These are phyloP conservation scores for Bradysia coprophila DNA, from an alignment of 1,140 invertebrate species.

Conservation along the genomic window DNA sequence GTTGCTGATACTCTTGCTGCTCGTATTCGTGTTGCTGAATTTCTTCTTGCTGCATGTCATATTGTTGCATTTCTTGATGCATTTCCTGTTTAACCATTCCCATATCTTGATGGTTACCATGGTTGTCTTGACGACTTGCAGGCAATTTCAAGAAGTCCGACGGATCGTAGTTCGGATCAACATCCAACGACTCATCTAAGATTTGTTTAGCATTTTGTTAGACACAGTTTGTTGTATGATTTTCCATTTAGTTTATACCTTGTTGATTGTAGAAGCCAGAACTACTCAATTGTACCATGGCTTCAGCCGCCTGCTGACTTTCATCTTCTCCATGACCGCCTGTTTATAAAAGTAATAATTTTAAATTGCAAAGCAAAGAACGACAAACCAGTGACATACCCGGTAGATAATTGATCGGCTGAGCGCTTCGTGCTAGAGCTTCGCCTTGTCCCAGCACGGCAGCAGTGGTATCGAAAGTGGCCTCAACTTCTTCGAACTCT, in stretches of 20 bases:
- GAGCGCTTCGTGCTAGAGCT: slow-evolving; percentile 13
- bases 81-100: not conserved
- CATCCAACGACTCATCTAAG: slow-evolving; percentile 55
- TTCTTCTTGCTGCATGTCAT: too few species aligned
- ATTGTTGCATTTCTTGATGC: not conserved
- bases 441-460: slow-evolving; percentile 27
- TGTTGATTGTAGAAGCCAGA: slow-evolving; percentile 44
- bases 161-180: slow-evolving; percentile 73
- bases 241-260: too few species aligned
- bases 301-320: slow-evolving; percentile 63
- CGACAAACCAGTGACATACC: not conserved
- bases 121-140: too few species aligned
- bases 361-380: not conserved
- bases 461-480: slow-evolving; percentile 31
- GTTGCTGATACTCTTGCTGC: too few species aligned
- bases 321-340: slow-evolving; percentile 43
- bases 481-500: slow-evolving; percentile 43
- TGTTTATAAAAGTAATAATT: slow-evolving; percentile 14
- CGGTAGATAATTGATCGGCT: not conserved
- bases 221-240: too few species aligned
- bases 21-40: too few species aligned
- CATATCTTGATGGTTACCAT: too few species aligned
- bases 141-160: slow-evolving; percentile 49
- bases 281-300: slow-evolving; percentile 67
- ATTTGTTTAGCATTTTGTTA: too few species aligned